Percentiles rank a stretch among this genome's conserved stretches.
Evolutionary conservation across 1,140 invertebrate species (phyloP).

Genomic region (Homalodisca vitripennis): DNA sequence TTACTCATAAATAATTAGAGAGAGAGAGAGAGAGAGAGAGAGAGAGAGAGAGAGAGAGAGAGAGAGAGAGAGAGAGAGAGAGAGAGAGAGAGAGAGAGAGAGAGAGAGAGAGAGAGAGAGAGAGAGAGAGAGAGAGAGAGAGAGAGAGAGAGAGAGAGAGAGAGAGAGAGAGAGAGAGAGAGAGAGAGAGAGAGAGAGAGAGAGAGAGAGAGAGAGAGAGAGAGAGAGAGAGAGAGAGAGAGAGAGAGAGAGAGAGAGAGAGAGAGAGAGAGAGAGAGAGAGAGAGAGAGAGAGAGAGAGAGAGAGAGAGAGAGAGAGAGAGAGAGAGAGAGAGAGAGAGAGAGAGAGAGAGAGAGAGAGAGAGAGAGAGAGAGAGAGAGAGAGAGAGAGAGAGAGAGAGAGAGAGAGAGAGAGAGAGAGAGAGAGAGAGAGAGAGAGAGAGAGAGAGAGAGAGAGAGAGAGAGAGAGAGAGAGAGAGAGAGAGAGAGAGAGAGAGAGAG

Average conservation of each 20-base stretch:
- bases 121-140: slow-evolving; percentile 3
- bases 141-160: slow-evolving; percentile 3
- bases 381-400: slow-evolving; percentile 22
- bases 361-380: slow-evolving; percentile 16
- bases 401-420: slow-evolving; percentile 22
- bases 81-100: slow-evolving; percentile 3
- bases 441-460: slow-evolving; percentile 22
- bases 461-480: slow-evolving; percentile 22
- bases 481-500: slow-evolving; percentile 22
- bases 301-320: slow-evolving; percentile 3
- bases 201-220: slow-evolving; percentile 3
- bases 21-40: no score
- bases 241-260: slow-evolving; percentile 3
- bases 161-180: slow-evolving; percentile 3
- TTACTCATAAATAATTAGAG: no score
- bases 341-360: slow-evolving; percentile 3
- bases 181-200: slow-evolving; percentile 3
- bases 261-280: slow-evolving; percentile 3
- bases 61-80: slow-evolving; percentile 3
- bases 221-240: slow-evolving; percentile 3
- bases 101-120: slow-evolving; percentile 3
- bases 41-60: no score
- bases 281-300: slow-evolving; percentile 3
- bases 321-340: slow-evolving; percentile 3
- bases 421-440: slow-evolving; percentile 22